Base-by-base conservation (phyloP, 1,140 invertebrate genomes). In the Latrodectus geometricus region DNA sequence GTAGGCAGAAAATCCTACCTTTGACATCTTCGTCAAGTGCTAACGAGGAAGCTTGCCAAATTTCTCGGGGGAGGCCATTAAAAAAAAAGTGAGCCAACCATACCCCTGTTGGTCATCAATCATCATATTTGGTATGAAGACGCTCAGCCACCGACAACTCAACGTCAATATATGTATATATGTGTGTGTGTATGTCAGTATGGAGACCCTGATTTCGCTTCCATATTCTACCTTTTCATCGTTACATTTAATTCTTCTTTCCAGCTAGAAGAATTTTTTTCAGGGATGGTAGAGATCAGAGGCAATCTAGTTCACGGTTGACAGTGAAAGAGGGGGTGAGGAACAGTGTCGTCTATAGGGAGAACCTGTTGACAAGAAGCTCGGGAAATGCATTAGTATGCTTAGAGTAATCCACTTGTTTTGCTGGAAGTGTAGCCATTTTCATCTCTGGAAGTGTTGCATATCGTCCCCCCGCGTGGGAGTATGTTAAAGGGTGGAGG, bases 321-420 rank as follows among this genome's bases (percentile, higher is more conserved):
- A 14, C 11, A 61, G 54, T 61, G 11, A 11, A 14, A 17, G 54
- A 61, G 54, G 54, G 54, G 17, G 54, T 61, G 54, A 61, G 20
- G 68, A 20, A 11, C 12, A 9, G 68, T 15, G 9, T 9, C 20
- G n/a, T 23, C 68, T 9, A 11, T 69, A 15, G 68, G 70, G 70
- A 23, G 48, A 73, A 73, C 70, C 70, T 73, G 70, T 73, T 73
- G 70, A 73, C 70, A 73, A 49, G 70, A n/a, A 73, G 70, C 23
- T 21, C n/a, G 23, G 70, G 14, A 73, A 73, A 23, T 23, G 70
- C 70, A 73, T 73, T 73, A 73, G 70, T 73, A 73, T 73, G 70
- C 70, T 21, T 23, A 35, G 70, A 48, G 48, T 73, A 73, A 73
- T 73, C 70, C 70, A 73, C 70, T 73, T 73, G 70, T 73, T 73